phyloP scores from a whole-genome alignment of 2,888 invertebrate genomes.

The Parascotia fuliginaria region DNA sequence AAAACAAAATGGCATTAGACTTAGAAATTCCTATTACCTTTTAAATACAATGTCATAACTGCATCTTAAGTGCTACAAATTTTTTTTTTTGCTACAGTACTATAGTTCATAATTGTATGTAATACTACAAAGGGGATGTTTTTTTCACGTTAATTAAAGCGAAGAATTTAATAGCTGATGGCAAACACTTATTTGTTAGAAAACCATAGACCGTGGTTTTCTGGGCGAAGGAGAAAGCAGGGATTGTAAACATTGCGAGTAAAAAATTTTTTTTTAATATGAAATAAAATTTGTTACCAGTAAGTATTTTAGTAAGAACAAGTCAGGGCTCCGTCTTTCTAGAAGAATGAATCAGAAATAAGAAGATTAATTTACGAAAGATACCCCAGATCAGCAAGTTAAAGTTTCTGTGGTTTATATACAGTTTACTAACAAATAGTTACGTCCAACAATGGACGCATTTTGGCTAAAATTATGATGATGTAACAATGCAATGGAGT shows the following conservation, averaged over 20 bases:
- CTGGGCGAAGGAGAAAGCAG: constrained; percentile 50
- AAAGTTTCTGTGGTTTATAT: too few relatives aligned
- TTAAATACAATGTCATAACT: constrained; percentile 20
- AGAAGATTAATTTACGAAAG: too few relatives aligned
- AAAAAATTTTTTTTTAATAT: constrained; percentile 12
- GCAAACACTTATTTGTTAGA: constrained; percentile 67
- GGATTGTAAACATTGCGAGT: constrained; percentile 32
- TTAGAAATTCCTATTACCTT: constrained; percentile 22
- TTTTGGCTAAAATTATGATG: too few relatives aligned
- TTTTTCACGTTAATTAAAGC: constrained; percentile 59
- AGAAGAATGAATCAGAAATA: too few relatives aligned
- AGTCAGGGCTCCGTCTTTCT: too few relatives aligned
- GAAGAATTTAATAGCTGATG: constrained; percentile 66
- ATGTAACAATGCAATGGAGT: too few relatives aligned
- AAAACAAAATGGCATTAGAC: constrained; percentile 38
- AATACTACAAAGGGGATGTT: constrained; percentile 35
- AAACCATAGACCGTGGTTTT: constrained; percentile 64
- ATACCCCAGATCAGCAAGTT: too few relatives aligned
- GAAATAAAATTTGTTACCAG: background rate
- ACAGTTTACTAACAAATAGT: too few relatives aligned
- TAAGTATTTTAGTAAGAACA: too few relatives aligned
- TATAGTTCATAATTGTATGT: constrained; percentile 26
- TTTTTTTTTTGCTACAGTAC: constrained; percentile 1
- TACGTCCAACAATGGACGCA: too few relatives aligned
- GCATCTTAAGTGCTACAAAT: constrained; percentile 5